Conservation (phyloP, 2,888 invertebrate genomes). For the Orchesellides sinensis region DNA sequence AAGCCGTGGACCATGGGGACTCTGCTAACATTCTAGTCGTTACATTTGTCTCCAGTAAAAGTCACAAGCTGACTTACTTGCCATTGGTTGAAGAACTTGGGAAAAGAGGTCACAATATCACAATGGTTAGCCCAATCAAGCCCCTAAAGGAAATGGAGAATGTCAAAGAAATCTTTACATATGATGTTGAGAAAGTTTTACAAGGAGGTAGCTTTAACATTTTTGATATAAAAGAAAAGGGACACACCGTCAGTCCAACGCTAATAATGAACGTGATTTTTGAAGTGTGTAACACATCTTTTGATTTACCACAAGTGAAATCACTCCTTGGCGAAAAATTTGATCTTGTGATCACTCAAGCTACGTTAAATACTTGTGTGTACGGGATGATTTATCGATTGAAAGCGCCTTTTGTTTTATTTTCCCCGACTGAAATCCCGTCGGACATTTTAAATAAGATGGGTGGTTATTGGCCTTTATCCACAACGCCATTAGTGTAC, state of each 20-base stretch:
- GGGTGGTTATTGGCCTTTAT: constrained; percentile 73
- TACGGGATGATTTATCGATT: constrained; percentile 73
- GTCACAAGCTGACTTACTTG: constrained; percentile 79
- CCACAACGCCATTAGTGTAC: constrained; percentile 76
- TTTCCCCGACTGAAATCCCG: constrained; percentile 68
- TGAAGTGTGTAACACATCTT: constrained; percentile 46
- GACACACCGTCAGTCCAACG: constrained; percentile 26
- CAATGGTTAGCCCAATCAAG: constrained; percentile 78
- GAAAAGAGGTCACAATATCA: constrained; percentile 79
- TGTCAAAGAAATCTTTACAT: constrained; percentile 72
- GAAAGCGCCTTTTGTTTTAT: constrained; percentile 76
- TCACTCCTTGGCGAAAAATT: constrained; percentile 66
- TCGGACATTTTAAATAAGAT: constrained; percentile 26
- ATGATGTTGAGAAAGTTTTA: constrained; percentile 44
- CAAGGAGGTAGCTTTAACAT: constrained; percentile 13
- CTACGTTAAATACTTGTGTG: constrained; percentile 75
- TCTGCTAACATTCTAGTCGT: constrained; percentile 78
- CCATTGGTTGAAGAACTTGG: constrained; percentile 79
- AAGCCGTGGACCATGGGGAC: not conserved
- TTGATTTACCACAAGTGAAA: constrained; percentile 59
- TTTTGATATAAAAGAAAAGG: constrained; percentile 52
- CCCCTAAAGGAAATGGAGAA: constrained; percentile 77
- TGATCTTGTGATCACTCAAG: constrained; percentile 75
- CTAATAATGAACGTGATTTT: constrained; percentile 26
- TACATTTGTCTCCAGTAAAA: constrained; percentile 79